Percentiles rank a stretch among this genome's conserved stretches.
These are phyloP conservation scores for Tretioscincus oriximinensis DNA, from an alignment of 2,113 vertebrate genomes.

Conservation along the genomic window DNA sequence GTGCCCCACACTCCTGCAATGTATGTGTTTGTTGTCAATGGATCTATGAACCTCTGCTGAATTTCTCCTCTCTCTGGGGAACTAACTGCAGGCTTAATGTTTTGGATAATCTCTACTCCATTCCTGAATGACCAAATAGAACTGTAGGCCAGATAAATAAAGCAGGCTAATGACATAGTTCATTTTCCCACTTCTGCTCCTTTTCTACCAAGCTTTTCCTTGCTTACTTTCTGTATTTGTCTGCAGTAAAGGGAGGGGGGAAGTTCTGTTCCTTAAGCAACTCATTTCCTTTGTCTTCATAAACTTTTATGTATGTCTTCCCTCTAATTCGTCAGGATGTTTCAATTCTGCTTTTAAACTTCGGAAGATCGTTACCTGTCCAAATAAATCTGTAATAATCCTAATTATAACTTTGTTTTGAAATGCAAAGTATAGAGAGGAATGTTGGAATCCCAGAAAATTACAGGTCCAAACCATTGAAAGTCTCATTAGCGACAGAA, in stretches of 20 bases:
- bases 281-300: no score
- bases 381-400: background rate
- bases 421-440: background rate
- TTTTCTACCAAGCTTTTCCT: background rate
- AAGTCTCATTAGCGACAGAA: background rate
- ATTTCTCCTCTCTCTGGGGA: background rate
- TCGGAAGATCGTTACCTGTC: background rate
- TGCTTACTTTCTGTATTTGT: background rate
- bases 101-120: background rate
- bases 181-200: no score
- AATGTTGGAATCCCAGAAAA: background rate
- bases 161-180: background rate
- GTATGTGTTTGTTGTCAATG: background rate
- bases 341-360: background rate
- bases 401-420: background rate
- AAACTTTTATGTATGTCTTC: background rate
- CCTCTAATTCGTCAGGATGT: background rate
- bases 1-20: background rate
- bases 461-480: background rate
- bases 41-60: background rate
- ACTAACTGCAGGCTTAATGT: background rate
- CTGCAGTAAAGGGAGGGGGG: background rate
- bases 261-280: background rate
- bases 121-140: background rate
- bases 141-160: background rate